phyloP scores from a whole-genome alignment of 1,140 invertebrate species.

The Chrysomallon squamiferum region DNA sequence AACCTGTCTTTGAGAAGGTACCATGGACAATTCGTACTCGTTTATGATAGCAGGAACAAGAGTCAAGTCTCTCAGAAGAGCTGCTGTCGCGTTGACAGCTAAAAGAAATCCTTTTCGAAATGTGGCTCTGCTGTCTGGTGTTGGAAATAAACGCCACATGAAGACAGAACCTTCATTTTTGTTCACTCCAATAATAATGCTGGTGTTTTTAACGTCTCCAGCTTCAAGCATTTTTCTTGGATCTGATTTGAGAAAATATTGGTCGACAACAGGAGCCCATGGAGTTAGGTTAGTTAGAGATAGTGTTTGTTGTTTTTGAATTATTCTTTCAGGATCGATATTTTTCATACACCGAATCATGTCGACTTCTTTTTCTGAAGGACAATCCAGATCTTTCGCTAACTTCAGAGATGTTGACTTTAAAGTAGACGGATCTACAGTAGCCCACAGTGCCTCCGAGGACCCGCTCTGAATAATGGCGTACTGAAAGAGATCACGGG shows the following conservation, averaged over 20 bases:
- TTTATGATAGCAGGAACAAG: too few species aligned
- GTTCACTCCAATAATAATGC: neutral
- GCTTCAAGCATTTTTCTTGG: neutral
- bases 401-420: conserved; percentile 69
- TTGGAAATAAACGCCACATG: neutral
- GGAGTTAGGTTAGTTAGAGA: conserved; percentile 69
- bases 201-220: conserved; percentile 3
- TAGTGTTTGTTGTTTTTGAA: conserved; percentile 78
- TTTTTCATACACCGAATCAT: conserved; percentile 78
- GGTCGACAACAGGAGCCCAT: conserved; percentile 7
- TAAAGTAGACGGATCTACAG: conserved; percentile 83
- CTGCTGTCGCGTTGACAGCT: too few species aligned
- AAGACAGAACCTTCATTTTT: neutral
- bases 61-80: too few species aligned
- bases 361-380: conserved; percentile 65
- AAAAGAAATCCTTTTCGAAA: too few species aligned
- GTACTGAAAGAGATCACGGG: conserved; percentile 83
- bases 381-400: conserved; percentile 22
- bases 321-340: conserved; percentile 76
- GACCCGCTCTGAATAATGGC: conserved; percentile 69
- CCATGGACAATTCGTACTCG: too few species aligned
- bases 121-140: too few species aligned
- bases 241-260: neutral
- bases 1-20: too few species aligned
- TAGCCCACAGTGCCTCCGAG: conserved; percentile 84